These are phyloP conservation scores for Eilema depressum DNA, from an alignment of 2,888 invertebrate species.

Conservation along the genomic window DNA sequence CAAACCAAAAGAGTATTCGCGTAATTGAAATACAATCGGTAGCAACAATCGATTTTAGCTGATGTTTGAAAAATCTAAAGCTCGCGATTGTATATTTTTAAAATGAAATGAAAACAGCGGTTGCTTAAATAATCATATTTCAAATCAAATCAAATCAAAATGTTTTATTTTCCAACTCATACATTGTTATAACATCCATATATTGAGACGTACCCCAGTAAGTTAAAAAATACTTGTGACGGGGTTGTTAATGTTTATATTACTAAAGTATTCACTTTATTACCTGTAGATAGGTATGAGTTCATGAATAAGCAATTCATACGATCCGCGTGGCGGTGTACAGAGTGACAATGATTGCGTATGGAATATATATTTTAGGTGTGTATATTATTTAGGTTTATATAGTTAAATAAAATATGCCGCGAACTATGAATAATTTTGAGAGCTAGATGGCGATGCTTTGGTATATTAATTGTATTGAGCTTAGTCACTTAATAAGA, in stretches of 20 bases:
- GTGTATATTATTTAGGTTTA: too few relatives aligned
- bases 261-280: too few relatives aligned
- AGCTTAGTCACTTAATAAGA: too few relatives aligned
- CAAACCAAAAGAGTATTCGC: conserved; percentile 33
- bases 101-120: not conserved
- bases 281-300: not conserved
- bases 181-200: too few relatives aligned
- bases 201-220: too few relatives aligned
- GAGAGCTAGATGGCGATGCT: not conserved
- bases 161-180: too few relatives aligned
- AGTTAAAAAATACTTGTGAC: too few relatives aligned
- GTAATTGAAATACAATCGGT: conserved; percentile 39
- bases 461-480: not conserved
- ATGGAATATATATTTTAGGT: not conserved
- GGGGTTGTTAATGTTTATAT: too few relatives aligned
- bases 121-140: not conserved
- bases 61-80: not conserved
- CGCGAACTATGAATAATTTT: not conserved
- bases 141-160: too few relatives aligned
- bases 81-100: not conserved
- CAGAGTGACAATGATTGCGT: not conserved
- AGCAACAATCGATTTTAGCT: conserved; percentile 11
- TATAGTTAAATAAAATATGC: not conserved
- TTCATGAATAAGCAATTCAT: not conserved
- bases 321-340: not conserved